Base-by-base conservation (phyloP, 2,113 vertebrate species). In the Gambusia holbrooki region DNA sequence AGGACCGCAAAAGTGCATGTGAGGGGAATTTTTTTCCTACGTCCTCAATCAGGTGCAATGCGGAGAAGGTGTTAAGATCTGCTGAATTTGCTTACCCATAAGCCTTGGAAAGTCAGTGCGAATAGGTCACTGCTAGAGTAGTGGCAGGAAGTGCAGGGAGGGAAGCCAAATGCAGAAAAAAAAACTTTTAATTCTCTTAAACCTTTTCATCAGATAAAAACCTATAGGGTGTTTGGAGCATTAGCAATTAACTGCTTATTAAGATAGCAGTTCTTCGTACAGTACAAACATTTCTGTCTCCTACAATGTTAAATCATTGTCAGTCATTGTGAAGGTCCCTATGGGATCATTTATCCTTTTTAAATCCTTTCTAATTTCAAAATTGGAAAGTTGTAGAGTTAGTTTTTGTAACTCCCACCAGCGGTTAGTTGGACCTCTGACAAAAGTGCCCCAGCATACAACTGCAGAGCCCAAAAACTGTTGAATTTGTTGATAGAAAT, bases 1-100 rank as follows among this genome's bases (percentile, higher is more conserved):
- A 90, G 88, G 89, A 87, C 83, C 86, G 84, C 79, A 91, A 93
- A 93, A 92, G 86, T 91, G 92, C 88, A 54, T 88, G 87, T 87
- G 82, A 74, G 66, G 80, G 78, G 83, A 64, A 83, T 84, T 91
- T 87, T 81, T n/a, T 54, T 9, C 42, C 40, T 64, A 72, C 70
- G 60, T 69, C 81, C 74, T 66, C 78, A 35, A 86, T 93, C 91
- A 90, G 92, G 91, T 92, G 90, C 90, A 92, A 91, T 93, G 91
- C 92, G 83, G 90, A 89, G 87, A 85, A 87, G 83, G 89, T 86
- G 90, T 89, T 90, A 90, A 92, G 88, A 92, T 92, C 83, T 91
- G 92, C 92, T 92, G 92, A 93, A 91, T 93, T 91, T 91, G 90
- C 91, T 89, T 91, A 87, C 85, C 90, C 91, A 87, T 89, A 90